These are phyloP conservation scores for Argopecten irradians DNA, from an alignment of 1,140 invertebrate genomes.

Conservation along the genomic window DNA sequence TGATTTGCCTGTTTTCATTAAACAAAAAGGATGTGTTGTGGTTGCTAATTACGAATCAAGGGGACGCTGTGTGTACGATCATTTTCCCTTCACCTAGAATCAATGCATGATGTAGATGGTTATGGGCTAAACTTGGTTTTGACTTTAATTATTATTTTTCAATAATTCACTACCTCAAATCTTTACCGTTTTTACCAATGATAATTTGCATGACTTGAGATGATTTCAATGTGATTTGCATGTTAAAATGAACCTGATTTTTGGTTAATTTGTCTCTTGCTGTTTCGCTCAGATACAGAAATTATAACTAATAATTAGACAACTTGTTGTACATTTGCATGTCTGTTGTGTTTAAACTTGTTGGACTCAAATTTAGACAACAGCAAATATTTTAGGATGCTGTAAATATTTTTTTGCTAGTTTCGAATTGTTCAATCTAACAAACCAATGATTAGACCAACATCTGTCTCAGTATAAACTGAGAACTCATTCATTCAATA, in stretches of 20 bases:
- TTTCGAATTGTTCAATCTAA: too few species aligned
- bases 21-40: background rate
- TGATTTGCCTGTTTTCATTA: background rate
- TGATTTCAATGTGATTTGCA: too few species aligned
- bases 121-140: background rate
- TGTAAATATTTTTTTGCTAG: too few species aligned
- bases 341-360: background rate
- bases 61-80: background rate
- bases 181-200: background rate
- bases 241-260: too few species aligned
- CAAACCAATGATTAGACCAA: background rate
- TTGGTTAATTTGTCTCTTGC: background rate
- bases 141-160: background rate
- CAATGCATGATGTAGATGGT: background rate
- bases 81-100: background rate
- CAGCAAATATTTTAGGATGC: too few species aligned
- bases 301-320: background rate
- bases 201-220: background rate
- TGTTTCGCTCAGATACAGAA: background rate
- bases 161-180: background rate
- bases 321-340: background rate
- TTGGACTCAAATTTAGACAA: too few species aligned
- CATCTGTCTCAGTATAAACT: background rate
- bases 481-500: too few species aligned
- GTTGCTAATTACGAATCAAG: background rate